These are phyloP conservation scores for Limnodromus scolopaceus DNA, from an alignment of 2,797 vertebrate genomes.

Conservation along the genomic window DNA sequence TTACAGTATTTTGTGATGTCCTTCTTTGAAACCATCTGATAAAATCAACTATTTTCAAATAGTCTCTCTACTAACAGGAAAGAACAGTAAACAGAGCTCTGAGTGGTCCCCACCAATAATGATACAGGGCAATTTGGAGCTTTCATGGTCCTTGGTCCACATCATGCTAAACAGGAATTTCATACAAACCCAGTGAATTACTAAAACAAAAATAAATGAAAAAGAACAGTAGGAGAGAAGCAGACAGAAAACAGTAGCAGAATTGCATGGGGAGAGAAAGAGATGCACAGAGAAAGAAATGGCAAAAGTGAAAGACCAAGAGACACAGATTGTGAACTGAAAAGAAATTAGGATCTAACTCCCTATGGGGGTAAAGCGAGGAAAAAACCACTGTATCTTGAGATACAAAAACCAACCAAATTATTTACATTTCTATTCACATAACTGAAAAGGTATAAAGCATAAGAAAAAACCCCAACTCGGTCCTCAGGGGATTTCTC, in stretches of 20 bases:
- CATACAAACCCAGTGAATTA: not conserved
- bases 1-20: not conserved
- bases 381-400: not conserved
- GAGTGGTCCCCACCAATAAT: not conserved
- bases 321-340: not conserved
- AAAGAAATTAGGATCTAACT: not conserved
- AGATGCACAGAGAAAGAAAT: not conserved
- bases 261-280: not conserved
- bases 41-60: not conserved
- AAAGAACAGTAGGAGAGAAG: not conserved
- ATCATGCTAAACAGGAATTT: not conserved
- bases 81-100: not conserved
- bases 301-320: not conserved
- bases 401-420: not conserved
- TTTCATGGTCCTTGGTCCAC: not conserved
- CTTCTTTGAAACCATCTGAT: not conserved
- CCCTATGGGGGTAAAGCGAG: not conserved
- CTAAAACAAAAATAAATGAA: not conserved
- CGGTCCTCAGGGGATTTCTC: not conserved
- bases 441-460: not conserved
- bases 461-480: not conserved
- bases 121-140: not conserved
- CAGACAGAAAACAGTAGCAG: not conserved
- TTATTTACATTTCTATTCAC: constrained; percentile 34
- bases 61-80: not conserved